These are phyloP conservation scores for Oscheius sp. DNA, from an alignment of 2,888 invertebrate genomes.

Conservation along the genomic window DNA sequence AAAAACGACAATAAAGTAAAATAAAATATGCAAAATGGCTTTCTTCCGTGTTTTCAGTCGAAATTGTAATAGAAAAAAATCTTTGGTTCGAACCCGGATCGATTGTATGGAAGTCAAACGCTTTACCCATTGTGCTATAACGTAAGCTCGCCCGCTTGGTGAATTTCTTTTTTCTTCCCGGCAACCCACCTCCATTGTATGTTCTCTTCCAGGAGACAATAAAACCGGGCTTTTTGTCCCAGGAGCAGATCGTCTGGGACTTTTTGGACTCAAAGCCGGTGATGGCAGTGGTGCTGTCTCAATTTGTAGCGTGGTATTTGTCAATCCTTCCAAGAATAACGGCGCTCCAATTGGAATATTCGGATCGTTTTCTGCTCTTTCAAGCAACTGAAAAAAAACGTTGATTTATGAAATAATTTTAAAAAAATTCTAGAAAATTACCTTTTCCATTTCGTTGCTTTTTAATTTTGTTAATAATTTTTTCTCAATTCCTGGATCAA, in stretches of 20 bases:
- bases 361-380: constrained; percentile 62
- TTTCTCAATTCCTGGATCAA: constrained; percentile 52
- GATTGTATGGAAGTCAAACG: too few relatives aligned
- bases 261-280: constrained; percentile 47
- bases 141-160: too few relatives aligned
- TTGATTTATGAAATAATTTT: too few relatives aligned
- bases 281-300: constrained; percentile 41
- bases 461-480: constrained; percentile 38
- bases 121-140: too few relatives aligned
- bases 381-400: constrained; percentile 47
- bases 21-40: too few relatives aligned
- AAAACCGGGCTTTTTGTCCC: constrained; percentile 69
- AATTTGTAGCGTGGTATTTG: constrained; percentile 46
- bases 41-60: too few relatives aligned
- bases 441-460: constrained; percentile 28
- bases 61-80: too few relatives aligned
- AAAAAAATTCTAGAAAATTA: background rate
- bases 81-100: too few relatives aligned
- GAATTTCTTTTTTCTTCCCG: too few relatives aligned
- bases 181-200: constrained; percentile 67
- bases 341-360: constrained; percentile 69
- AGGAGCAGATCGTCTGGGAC: constrained; percentile 56
- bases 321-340: constrained; percentile 67
- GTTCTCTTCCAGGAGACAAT: constrained; percentile 67
- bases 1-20: too few relatives aligned